These are phyloP conservation scores for Standfussiana lucernea DNA, from an alignment of 2,888 invertebrate species.

Conservation along the genomic window DNA sequence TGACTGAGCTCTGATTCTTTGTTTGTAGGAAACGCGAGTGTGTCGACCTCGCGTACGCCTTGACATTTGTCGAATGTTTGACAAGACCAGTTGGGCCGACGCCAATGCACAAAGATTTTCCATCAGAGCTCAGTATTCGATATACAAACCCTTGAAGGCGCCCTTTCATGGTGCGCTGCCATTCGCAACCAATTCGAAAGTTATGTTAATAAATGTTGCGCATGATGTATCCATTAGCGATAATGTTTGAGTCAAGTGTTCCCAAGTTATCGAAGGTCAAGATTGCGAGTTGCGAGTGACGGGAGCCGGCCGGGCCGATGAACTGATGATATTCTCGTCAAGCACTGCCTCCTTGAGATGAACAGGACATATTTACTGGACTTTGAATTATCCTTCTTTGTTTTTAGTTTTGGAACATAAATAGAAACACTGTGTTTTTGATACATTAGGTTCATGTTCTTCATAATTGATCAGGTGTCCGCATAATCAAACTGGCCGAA, in stretches of 20 bases:
- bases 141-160: conserved; percentile 36
- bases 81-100: conserved; percentile 50
- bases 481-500: background rate
- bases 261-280: conserved; percentile 79
- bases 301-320: conserved; percentile 63
- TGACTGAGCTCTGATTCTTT: conserved; percentile 69
- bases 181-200: conserved; percentile 32
- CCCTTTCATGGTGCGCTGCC: conserved; percentile 34
- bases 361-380: conserved; percentile 26
- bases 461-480: background rate
- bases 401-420: background rate
- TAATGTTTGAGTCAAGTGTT: conserved; percentile 67
- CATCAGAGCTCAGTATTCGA: conserved; percentile 15
- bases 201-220: conserved; percentile 21
- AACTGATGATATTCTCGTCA: conserved; percentile 60
- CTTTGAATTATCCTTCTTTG: conserved; percentile 8
- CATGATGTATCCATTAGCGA: conserved; percentile 59
- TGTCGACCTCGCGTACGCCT: conserved; percentile 74
- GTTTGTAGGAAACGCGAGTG: conserved; percentile 72
- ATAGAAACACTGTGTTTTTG: background rate
- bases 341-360: conserved; percentile 30
- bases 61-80: conserved; percentile 75
- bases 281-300: conserved; percentile 58
- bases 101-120: conserved; percentile 49
- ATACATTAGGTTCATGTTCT: background rate